Conservation (phyloP, 2,888 invertebrate genomes). For the Brachycybe producta region DNA sequence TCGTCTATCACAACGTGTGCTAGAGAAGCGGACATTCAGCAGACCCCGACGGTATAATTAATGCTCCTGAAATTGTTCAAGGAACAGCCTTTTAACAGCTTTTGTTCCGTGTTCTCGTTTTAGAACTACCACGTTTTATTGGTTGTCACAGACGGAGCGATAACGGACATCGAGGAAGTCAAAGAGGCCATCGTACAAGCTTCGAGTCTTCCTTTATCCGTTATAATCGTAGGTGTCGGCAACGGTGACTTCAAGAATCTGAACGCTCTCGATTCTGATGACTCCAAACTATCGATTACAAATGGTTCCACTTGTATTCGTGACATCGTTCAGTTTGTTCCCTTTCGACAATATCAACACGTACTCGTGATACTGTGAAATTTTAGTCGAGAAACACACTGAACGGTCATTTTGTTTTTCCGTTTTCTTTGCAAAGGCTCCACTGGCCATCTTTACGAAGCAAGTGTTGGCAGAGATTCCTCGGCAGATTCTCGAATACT, state of each 20-base stretch:
- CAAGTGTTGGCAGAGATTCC: conserved; percentile 46
- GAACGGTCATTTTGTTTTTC: too few relatives aligned
- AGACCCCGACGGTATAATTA: background rate
- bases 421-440: too few relatives aligned
- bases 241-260: conserved; percentile 42
- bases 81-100: conserved; percentile 34
- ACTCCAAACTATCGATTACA: background rate
- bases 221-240: conserved; percentile 49
- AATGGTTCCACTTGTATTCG: conserved; percentile 35
- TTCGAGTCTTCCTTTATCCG: conserved; percentile 44
- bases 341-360: conserved; percentile 8
- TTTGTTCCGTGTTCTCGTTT: conserved; percentile 32
- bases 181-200: conserved; percentile 35
- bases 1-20: conserved; percentile 30
- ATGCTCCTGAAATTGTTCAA: conserved; percentile 16
- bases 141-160: conserved; percentile 44
- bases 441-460: conserved; percentile 35
- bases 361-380: background rate
- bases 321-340: conserved; percentile 45
- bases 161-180: conserved; percentile 37
- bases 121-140: conserved; percentile 39
- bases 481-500: conserved; percentile 39
- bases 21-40: background rate
- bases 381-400: too few relatives aligned
- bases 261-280: conserved; percentile 29